A percentile compares a stretch with the other conserved stretches of the same genome.
phyloP scores from a whole-genome alignment of 2,113 vertebrate genomes.

The Pycnonotus jocosus region DNA sequence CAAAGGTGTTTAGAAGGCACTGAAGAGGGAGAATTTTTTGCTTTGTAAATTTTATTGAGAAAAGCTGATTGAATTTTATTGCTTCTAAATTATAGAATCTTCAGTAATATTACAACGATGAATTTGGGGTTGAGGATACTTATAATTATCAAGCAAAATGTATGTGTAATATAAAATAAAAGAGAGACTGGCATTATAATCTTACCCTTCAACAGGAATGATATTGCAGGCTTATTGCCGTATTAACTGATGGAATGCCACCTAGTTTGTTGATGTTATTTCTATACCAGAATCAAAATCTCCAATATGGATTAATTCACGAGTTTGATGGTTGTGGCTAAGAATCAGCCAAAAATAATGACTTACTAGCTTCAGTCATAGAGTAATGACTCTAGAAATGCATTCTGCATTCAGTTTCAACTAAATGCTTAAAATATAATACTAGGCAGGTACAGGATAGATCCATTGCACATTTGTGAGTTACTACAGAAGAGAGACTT shows the following conservation, averaged over 20 bases:
- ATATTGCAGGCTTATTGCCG: background rate
- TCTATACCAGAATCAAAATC: background rate
- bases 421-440: background rate
- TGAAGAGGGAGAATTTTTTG: conserved; percentile 11
- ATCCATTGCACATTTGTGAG: background rate
- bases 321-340: background rate
- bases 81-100: conserved; percentile 15
- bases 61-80: conserved; percentile 30
- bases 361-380: background rate
- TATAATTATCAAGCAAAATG: background rate
- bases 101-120: background rate
- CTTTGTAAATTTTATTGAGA: conserved; percentile 56
- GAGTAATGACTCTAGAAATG: background rate
- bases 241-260: background rate
- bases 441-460: background rate
- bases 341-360: conserved; percentile 17
- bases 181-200: background rate
- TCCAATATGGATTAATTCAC: background rate
- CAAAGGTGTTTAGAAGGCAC: conserved; percentile 50
- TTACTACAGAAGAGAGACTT: background rate
- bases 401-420: background rate
- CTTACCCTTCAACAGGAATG: background rate
- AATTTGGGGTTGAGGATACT: background rate
- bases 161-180: background rate
- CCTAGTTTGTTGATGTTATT: background rate